These are phyloP conservation scores for Zosterops lateralis DNA, from an alignment of 2,113 vertebrate genomes.

Conservation along the genomic window DNA sequence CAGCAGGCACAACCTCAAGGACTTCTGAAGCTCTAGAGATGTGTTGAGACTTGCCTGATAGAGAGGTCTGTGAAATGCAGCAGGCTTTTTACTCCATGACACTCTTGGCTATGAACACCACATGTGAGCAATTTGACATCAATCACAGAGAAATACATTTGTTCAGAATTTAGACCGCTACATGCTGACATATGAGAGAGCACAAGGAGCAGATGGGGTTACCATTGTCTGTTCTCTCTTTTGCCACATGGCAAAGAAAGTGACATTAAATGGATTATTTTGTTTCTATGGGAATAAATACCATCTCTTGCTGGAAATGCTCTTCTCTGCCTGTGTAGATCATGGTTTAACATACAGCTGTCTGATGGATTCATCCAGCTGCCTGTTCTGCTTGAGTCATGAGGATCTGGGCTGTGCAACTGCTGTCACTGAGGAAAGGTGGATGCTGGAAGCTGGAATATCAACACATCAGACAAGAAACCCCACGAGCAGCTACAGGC, in stretches of 20 bases:
- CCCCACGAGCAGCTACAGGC: not conserved
- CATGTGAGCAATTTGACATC: not conserved
- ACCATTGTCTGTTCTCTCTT: not conserved
- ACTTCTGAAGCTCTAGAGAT: not conserved
- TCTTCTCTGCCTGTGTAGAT: not conserved
- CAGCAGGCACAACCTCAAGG: not conserved
- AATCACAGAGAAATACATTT: not conserved
- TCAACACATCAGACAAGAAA: not conserved
- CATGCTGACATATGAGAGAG: not conserved
- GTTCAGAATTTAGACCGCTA: not conserved
- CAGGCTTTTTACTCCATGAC: not conserved
- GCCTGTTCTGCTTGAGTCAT: not conserved
- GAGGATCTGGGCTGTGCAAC: not conserved
- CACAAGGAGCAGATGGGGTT: not conserved
- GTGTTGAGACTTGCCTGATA: not conserved
- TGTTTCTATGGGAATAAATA: not conserved
- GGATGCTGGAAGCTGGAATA: not conserved
- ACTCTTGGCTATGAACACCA: not conserved
- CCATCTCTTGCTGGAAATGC: not conserved
- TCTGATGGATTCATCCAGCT: not conserved
- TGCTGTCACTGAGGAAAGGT: not conserved
- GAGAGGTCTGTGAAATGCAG: not conserved
- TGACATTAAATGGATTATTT: not conserved
- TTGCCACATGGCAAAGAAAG: not conserved
- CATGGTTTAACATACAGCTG: not conserved